phyloP scores from a whole-genome alignment of 2,113 vertebrate species.

The Dicerorhinus sumatrensis region DNA sequence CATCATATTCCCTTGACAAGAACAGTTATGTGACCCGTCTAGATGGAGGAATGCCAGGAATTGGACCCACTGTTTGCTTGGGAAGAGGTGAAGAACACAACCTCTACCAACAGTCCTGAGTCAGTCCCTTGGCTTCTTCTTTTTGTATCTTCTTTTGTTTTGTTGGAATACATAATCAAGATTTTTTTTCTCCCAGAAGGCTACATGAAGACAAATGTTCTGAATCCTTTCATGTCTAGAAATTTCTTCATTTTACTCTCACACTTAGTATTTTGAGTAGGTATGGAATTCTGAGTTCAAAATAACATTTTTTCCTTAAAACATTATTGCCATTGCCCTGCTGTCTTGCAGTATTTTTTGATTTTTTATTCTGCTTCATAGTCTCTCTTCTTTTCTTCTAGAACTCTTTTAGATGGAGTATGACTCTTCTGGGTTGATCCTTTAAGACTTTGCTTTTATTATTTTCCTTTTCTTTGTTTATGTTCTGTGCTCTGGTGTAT shows the following conservation, averaged over 20 bases:
- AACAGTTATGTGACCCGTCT: neutral
- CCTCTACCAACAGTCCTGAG: neutral
- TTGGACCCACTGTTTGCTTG: rapidly evolving
- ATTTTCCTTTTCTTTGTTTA: neutral
- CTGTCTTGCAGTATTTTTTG: neutral
- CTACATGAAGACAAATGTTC: neutral
- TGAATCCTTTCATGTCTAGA: neutral
- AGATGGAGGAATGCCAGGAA: neutral
- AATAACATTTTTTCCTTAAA: neutral
- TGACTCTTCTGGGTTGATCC: neutral
- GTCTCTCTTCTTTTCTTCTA: neutral
- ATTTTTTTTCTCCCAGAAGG: neutral
- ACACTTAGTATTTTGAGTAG: neutral
- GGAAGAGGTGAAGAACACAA: neutral
- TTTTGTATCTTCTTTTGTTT: neutral
- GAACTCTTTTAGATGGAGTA: neutral
- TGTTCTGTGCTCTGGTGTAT: neutral
- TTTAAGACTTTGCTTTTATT: neutral
- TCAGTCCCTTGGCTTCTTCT: neutral
- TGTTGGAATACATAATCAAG: neutral
- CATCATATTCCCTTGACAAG: neutral
- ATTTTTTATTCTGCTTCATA: neutral
- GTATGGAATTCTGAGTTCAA: neutral
- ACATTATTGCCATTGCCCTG: neutral
- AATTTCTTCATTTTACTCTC: conserved; percentile 1